A percentile compares a stretch with the other conserved stretches of the same genome.
Conservation (phyloP, 92 coral and sea anemone genomes). For the Montipora capitata region DNA sequence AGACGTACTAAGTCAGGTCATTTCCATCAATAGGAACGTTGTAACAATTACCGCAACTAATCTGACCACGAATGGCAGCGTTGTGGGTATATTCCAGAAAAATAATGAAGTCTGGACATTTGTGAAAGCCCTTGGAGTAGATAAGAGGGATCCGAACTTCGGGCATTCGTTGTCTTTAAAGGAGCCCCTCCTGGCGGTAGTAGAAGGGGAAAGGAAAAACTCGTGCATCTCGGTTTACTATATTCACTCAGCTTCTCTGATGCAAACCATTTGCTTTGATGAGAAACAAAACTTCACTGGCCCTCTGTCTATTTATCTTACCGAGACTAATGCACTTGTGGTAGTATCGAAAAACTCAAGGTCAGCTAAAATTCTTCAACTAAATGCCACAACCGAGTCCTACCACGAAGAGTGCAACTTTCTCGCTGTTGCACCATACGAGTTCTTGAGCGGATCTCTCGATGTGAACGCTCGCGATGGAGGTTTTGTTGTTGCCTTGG, state of each 20-base stretch:
- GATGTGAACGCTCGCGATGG: slow-evolving; percentile 72
- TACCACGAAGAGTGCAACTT: slow-evolving; percentile 50
- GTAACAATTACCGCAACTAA: slow-evolving; percentile 79
- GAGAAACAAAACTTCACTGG: slow-evolving; percentile 41
- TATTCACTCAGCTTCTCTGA: slow-evolving; percentile 24
- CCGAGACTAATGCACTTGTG: slow-evolving; percentile 75
- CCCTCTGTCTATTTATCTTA: slow-evolving; percentile 69
- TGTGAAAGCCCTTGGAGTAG: slow-evolving; percentile 48
- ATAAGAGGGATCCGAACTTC: slow-evolving; percentile 65
- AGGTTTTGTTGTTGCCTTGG: slow-evolving; percentile 81
- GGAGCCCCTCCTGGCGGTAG: slow-evolving; percentile 67
- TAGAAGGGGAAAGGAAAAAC: slow-evolving; percentile 43
- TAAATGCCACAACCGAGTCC: slow-evolving; percentile 36
- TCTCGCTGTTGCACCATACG: slow-evolving; percentile 13
- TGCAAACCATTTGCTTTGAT: slow-evolving; percentile 60
- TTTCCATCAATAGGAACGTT: slow-evolving; percentile 59
- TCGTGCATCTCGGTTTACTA: slow-evolving; percentile 70
- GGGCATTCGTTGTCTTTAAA: slow-evolving; percentile 79
- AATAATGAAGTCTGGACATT: slow-evolving; percentile 70
- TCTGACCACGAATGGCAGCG: slow-evolving; percentile 61
- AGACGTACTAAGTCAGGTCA: slow-evolving; percentile 66
- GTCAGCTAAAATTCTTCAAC: slow-evolving; percentile 66
- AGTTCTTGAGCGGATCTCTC: slow-evolving; percentile 55
- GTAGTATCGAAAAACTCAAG: slow-evolving; percentile 69
- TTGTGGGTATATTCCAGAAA: slow-evolving; percentile 82